phyloP scores from a whole-genome alignment of 2,797 vertebrate genomes.

The Macrochelys suwanniensis region DNA sequence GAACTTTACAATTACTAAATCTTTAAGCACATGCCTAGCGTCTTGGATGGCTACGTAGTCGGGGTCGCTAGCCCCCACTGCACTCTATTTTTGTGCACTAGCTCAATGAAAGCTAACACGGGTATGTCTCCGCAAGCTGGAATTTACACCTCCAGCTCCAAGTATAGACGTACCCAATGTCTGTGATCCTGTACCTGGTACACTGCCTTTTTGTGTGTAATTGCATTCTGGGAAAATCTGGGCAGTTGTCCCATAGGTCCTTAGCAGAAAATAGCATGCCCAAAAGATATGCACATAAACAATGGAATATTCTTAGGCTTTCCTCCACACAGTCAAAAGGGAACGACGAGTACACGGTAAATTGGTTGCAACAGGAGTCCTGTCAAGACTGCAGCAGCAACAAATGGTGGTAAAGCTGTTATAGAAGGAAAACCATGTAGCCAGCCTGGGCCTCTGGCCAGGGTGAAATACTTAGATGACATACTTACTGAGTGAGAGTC shows the following conservation, averaged over 20 bases:
- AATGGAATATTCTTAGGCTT: fast-evolving
- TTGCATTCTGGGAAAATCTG: neutral
- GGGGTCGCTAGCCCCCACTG: too few relatives aligned
- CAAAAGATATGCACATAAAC: fast-evolving
- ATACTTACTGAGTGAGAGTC: neutral
- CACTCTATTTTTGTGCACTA: too few relatives aligned
- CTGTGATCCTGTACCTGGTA: fast-evolving
- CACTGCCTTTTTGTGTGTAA: neutral
- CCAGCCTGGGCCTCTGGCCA: neutral
- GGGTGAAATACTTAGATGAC: neutral
- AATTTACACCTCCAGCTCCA: neutral
- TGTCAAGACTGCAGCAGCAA: neutral
- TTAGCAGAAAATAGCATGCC: neutral
- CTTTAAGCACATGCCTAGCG: neutral
- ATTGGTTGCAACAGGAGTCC: neutral
- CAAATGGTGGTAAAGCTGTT: neutral
- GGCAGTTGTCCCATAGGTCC: neutral
- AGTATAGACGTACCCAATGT: neutral
- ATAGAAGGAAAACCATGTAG: neutral
- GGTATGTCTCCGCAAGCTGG: neutral
- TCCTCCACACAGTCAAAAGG: neutral
- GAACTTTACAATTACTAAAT: neutral
- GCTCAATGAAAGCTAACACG: neutral
- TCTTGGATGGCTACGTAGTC: neutral
- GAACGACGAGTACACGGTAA: neutral